Base-by-base conservation (phyloP, 2,113 vertebrate genomes). In the Campylomormyrus tamandua region DNA sequence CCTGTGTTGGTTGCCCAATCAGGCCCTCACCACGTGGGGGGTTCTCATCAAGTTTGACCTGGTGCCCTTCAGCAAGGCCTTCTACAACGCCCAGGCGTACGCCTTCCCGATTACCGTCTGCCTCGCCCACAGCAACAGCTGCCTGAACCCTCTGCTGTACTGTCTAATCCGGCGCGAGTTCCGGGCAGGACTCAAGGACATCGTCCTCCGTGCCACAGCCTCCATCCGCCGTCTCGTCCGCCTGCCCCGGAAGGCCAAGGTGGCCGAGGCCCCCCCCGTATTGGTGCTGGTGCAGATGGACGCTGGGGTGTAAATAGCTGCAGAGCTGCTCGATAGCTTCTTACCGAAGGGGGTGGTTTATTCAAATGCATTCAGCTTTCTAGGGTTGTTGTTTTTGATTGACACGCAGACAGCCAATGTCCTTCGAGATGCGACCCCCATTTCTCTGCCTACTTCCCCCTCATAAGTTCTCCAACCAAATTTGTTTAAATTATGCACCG, bases 1-100 rank as follows among this genome's bases (percentile, higher is more conserved):
- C 89, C 91, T 97, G 88, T 97, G 97, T 93, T 97, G 97, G 96
- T 95, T 97, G 50, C 97, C 97, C 87, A 96, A 97, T 91, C 97
- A 97, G 91, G 96, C 96, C 0, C 93, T 96, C 91, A 97, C 96
- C 1, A 87, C 96, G 45, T 97, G 97, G 97, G 95, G 96, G 0
- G 96, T 96, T 1, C 94, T 97, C 52, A 96, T 97, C 87, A 97
- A 97, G 92, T 96, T 96, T 48, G 96, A 97, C 93, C 91, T 96
- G 8, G 94, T 96, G 42, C 96, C 95, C 83, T 97, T 97, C 92
- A 96, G 94, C 89, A 95, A 95, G 52, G 96, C 96, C 5, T 97
- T 96, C 92, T 97, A 97, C 92, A 96, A 95, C 9, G 95, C 91
- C 5, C 97, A 97, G 92, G 95, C 95, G 1, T 97, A 96, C 3